Conservation (phyloP, 2,113 vertebrate species). For the Ardeotis arabs region DNA sequence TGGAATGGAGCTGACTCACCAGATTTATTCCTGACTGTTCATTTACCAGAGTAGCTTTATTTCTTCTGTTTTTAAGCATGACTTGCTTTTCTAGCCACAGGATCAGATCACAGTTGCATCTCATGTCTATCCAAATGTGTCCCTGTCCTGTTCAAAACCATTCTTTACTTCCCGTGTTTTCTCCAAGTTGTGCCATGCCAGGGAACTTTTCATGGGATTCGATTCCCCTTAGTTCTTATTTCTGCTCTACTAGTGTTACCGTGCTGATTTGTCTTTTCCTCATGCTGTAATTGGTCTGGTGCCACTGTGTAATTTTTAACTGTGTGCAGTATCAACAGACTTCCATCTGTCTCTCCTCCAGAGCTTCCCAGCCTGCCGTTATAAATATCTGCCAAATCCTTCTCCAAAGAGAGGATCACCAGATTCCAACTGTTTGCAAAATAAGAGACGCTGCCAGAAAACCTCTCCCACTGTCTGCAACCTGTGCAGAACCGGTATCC, state of each 20-base stretch:
- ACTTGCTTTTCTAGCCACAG: not conserved
- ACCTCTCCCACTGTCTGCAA: not conserved
- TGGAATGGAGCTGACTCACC: not conserved
- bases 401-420: conserved; percentile 55
- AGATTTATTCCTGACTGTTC: not conserved
- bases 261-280: conserved; percentile 12
- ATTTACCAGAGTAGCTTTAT: not conserved
- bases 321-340: conserved; percentile 46
- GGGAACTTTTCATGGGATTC: not conserved
- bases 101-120: not conserved
- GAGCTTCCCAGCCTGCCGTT: conserved; percentile 37
- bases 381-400: conserved; percentile 57
- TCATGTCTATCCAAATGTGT: not conserved
- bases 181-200: not conserved
- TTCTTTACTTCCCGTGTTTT: not conserved
- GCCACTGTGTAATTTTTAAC: conserved; percentile 62
- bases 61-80: not conserved
- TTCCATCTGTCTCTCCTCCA: conserved; percentile 65
- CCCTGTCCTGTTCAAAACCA: not conserved
- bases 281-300: conserved; percentile 32
- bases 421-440: conserved; percentile 69
- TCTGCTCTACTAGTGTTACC: not conserved
- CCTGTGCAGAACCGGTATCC: not conserved
- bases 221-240: not conserved
- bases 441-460: not conserved